Evolutionary conservation across 2,888 invertebrate genomes (phyloP), one percentile per base, ranked within the genome.

Genomic region (Synanthedon formicaeformis): DNA sequence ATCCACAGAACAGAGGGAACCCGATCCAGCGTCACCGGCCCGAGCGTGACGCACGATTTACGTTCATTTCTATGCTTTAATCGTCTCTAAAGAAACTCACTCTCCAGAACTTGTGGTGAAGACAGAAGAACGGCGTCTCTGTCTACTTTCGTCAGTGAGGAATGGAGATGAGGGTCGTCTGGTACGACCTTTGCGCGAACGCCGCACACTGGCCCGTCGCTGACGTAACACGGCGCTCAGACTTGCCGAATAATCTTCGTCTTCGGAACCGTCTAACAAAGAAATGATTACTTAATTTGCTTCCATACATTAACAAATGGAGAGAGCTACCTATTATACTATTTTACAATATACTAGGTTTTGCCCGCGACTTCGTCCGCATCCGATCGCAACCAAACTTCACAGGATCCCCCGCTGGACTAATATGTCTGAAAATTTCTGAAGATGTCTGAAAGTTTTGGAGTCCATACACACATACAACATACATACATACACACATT

Each of bases 21-120:
- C 0, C 23, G 5, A 23, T 5, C n/a, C 4, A 10, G 41, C 41
- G n/a, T 5, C 41, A 41, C 41, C 41, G 4, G 41, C 12, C 11
- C 41, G 41, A 41, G 41, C 41, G 41, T 41, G 41, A 41, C n/a
- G 4, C 41, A 5, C 4, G 12, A n/a, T 41, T 41, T 23, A 23
- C 5, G 4, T 23, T 23, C 23, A 23, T 4, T 23, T 23, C 1
- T 23, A 1, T 4, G 5, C 23, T 23, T 23, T 5, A 23, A 5
- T 1, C 23, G 23, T 23, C 23, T 5, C 1, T 23, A 5, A 34
- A 34, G 10, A 34, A 41, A 87, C 92, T 89, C 81, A 95, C 95
- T 95, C 95, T 75, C 93, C 95, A 58, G 96, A 96, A 69, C 94
- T 95, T 45, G 92, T 94, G 50, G 96, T 96, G 68, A 93, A 94